These are phyloP conservation scores for Ornithoptera alexandrae DNA, from an alignment of 2,888 invertebrate species.

Conservation along the genomic window DNA sequence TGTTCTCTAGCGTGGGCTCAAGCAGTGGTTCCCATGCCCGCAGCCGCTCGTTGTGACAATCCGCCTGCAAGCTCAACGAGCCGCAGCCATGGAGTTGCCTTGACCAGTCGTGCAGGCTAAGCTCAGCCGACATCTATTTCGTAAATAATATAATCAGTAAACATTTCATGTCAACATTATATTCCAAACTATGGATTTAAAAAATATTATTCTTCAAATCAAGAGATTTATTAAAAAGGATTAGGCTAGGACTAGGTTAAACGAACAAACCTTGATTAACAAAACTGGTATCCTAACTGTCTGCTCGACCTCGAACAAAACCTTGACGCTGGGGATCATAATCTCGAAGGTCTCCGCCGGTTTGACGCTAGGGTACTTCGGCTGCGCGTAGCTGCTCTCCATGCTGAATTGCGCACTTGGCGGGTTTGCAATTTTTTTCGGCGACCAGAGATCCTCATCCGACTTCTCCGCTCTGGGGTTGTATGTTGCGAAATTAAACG, in stretches of 20 bases:
- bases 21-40: slow-evolving; percentile 91
- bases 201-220: too few species aligned
- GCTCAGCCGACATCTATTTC: slow-evolving; percentile 75
- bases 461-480: slow-evolving; percentile 59
- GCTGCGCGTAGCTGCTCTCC: slow-evolving; percentile 59
- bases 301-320: slow-evolving; percentile 83
- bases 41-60: slow-evolving; percentile 84
- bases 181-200: not conserved
- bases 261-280: slow-evolving; percentile 53
- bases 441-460: slow-evolving; percentile 85
- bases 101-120: slow-evolving; percentile 84
- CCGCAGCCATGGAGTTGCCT: slow-evolving; percentile 74
- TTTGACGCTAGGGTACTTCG: slow-evolving; percentile 59
- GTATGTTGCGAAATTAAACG: slow-evolving; percentile 67
- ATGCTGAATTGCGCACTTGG: slow-evolving; percentile 51
- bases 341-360: slow-evolving; percentile 76
- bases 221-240: too few species aligned
- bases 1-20: slow-evolving; percentile 86
- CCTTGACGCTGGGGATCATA: slow-evolving; percentile 78
- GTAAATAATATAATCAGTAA: too few species aligned
- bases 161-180: too few species aligned
- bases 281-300: slow-evolving; percentile 60
- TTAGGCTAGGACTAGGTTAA: too few species aligned
- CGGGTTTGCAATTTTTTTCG: slow-evolving; percentile 81
- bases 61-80: slow-evolving; percentile 66